Percentiles rank a stretch among this genome's conserved stretches.
phyloP scores from a whole-genome alignment of 2,888 invertebrate genomes.

The Carcina quercana region DNA sequence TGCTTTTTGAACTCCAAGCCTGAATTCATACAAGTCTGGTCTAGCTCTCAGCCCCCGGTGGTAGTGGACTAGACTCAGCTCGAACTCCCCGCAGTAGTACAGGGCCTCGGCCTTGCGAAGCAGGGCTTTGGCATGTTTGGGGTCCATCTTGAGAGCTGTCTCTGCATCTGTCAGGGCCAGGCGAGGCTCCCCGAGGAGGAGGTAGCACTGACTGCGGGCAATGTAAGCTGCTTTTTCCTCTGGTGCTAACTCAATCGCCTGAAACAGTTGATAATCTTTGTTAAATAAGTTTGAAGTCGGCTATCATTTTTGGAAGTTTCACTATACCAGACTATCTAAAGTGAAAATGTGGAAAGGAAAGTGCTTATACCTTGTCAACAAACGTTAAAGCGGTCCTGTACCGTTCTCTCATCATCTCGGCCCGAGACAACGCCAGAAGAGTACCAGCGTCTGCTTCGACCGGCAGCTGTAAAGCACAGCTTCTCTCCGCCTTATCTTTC shows the following conservation, averaged over 20 bases:
- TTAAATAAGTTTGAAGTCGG: too few relatives aligned
- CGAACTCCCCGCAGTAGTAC: constrained; percentile 94
- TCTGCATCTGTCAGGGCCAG: constrained; percentile 90
- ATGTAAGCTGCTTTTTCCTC: constrained; percentile 90
- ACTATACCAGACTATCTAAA: too few relatives aligned
- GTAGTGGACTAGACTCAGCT: constrained; percentile 93
- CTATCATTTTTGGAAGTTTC: too few relatives aligned
- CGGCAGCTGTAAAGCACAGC: constrained; percentile 81
- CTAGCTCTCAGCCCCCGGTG: constrained; percentile 89
- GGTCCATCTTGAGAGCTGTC: constrained; percentile 82
- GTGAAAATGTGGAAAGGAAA: too few relatives aligned
- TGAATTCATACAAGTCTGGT: constrained; percentile 86
- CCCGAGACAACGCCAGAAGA: constrained; percentile 82
- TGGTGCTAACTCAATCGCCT: constrained; percentile 91
- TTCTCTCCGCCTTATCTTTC: constrained; percentile 85
- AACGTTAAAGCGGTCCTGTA: constrained; percentile 82
- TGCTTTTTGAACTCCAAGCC: constrained; percentile 91
- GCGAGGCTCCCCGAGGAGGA: constrained; percentile 88
- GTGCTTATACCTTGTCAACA: constrained; percentile 88
- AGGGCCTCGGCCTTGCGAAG: constrained; percentile 95
- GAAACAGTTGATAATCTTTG: too few relatives aligned
- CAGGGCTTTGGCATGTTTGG: constrained; percentile 77
- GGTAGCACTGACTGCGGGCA: constrained; percentile 90
- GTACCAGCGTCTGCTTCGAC: constrained; percentile 87
- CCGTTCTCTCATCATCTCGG: constrained; percentile 85